These are phyloP conservation scores for Chloropsis hardwickii DNA, from an alignment of 2,113 vertebrate species.

Conservation along the genomic window DNA sequence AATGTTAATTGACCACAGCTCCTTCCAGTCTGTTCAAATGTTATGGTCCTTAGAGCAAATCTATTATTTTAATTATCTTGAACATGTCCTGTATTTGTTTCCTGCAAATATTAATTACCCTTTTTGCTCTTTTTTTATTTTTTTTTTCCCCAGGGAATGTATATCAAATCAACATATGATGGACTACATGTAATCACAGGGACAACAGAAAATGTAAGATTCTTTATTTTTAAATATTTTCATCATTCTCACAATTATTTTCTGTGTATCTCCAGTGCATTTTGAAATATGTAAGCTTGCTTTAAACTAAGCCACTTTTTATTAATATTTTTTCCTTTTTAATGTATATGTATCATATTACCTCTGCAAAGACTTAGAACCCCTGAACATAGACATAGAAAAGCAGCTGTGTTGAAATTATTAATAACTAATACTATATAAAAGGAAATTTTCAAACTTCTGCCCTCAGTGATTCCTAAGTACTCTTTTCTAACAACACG, in stretches of 20 bases:
- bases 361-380: not conserved
- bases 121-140: slow-evolving; percentile 20
- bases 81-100: not conserved
- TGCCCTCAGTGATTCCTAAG: not conserved
- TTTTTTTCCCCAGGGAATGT: slow-evolving; percentile 71
- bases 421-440: not conserved
- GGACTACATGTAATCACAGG: slow-evolving; percentile 81
- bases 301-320: not conserved
- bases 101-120: not conserved
- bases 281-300: not conserved
- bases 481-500: not conserved
- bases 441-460: not conserved
- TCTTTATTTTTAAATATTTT: not conserved
- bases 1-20: not conserved
- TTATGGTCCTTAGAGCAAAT: not conserved
- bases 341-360: not conserved
- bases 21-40: not conserved
- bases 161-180: slow-evolving; percentile 84
- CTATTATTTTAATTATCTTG: not conserved
- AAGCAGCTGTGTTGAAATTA: not conserved
- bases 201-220: slow-evolving; percentile 82
- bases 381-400: not conserved
- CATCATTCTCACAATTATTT: not conserved
- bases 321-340: not conserved
- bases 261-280: not conserved